Percentiles rank a stretch among this genome's conserved stretches.
These are phyloP conservation scores for Oxytorus armatus DNA, from an alignment of 2,888 invertebrate species.

Conservation along the genomic window DNA sequence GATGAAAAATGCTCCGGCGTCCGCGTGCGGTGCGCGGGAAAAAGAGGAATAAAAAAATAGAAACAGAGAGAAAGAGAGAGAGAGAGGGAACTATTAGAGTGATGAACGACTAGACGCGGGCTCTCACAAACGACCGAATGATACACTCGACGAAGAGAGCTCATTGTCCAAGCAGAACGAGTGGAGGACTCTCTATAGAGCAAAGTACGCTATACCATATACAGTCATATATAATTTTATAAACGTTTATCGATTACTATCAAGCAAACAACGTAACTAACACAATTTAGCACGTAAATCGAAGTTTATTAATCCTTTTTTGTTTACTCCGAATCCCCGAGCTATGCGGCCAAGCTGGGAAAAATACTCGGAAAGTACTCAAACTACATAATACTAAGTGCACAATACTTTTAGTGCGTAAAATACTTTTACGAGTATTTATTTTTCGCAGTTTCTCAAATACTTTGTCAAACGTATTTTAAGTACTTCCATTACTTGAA, in stretches of 20 bases:
- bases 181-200: slow-evolving; percentile 9
- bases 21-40: slow-evolving; percentile 9
- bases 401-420: no score
- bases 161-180: slow-evolving; percentile 78
- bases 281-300: no score
- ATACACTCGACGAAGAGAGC: slow-evolving; percentile 76
- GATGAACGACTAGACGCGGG: slow-evolving; percentile 82
- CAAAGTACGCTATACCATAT: background rate
- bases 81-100: slow-evolving; percentile 69
- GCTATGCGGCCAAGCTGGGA: no score
- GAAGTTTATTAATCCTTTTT: no score
- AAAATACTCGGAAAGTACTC: no score
- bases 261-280: background rate
- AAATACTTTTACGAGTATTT: no score
- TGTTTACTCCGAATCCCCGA: no score
- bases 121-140: slow-evolving; percentile 81
- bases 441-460: no score
- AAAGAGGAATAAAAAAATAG: slow-evolving; percentile 21
- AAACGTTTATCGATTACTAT: background rate
- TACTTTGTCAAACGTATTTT: no score
- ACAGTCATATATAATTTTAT: background rate
- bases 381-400: no score
- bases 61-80: slow-evolving; percentile 21
- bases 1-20: slow-evolving; percentile 78
- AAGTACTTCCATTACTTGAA: no score